Conservation (phyloP, 2,888 invertebrate species). For the Eubasilissa splendida region DNA sequence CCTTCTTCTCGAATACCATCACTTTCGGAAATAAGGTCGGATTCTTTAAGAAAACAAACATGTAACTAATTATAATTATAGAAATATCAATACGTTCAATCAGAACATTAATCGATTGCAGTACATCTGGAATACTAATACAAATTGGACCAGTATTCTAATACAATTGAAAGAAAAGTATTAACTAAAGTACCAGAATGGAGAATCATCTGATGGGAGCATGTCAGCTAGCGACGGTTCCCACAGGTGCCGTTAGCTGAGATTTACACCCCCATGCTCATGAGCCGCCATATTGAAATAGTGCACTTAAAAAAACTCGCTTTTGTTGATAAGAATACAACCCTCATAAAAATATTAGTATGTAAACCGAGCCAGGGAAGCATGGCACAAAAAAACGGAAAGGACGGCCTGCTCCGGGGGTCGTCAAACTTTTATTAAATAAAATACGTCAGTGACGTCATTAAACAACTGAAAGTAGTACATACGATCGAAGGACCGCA, state of each 20-base stretch:
- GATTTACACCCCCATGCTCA: constrained; percentile 50
- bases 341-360: constrained; percentile 53
- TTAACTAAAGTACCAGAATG: too few relatives aligned
- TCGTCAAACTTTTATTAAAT: constrained; percentile 22
- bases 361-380: constrained; percentile 45
- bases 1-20: too few relatives aligned
- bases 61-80: too few relatives aligned
- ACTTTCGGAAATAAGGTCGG: too few relatives aligned
- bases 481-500: neutral
- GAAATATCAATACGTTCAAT: too few relatives aligned
- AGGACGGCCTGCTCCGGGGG: constrained; percentile 13
- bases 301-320: constrained; percentile 30
- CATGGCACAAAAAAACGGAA: constrained; percentile 41
- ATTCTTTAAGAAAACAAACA: too few relatives aligned
- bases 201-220: too few relatives aligned
- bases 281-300: constrained; percentile 22
- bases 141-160: too few relatives aligned
- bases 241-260: constrained; percentile 43
- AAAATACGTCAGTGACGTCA: neutral
- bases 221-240: neutral
- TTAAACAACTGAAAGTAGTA: neutral
- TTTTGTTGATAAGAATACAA: constrained; percentile 47
- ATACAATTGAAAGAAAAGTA: too few relatives aligned
- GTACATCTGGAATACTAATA: too few relatives aligned
- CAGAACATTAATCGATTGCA: too few relatives aligned